Evolutionary conservation across 2,113 vertebrate species (phyloP).

Genomic region (Varanus komodoensis): DNA sequence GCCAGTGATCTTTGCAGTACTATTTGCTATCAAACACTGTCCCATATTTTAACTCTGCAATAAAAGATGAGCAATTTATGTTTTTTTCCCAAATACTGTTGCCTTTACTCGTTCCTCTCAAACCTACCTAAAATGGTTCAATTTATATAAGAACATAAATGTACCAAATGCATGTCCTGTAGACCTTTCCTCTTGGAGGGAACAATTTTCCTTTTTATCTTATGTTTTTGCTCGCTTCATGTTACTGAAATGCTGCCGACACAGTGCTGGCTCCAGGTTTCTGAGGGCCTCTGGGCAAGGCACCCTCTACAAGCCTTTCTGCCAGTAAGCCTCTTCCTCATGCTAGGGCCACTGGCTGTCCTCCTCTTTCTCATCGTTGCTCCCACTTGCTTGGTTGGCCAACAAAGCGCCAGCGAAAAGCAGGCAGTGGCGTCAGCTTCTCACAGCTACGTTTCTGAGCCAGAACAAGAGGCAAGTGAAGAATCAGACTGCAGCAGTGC

Average conservation of each 20-base stretch:
- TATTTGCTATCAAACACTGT: not conserved
- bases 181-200: not conserved
- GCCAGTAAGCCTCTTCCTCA: too few species aligned
- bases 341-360: too few species aligned
- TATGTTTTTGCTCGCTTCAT: not conserved
- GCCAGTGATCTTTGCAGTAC: not conserved
- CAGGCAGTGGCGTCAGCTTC: too few species aligned
- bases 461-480: too few species aligned
- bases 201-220: not conserved
- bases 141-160: not conserved
- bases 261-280: not conserved
- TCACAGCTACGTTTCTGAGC: too few species aligned
- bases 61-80: not conserved
- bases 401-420: too few species aligned
- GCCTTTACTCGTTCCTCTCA: not conserved
- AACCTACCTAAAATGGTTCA: not conserved
- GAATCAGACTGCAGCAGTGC: too few species aligned
- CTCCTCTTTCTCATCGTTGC: too few species aligned
- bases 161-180: too few species aligned
- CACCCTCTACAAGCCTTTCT: too few species aligned
- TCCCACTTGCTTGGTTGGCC: too few species aligned
- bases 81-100: not conserved
- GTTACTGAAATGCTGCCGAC: not conserved
- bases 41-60: not conserved
- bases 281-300: too few species aligned